These are phyloP conservation scores for Cephus pulcher DNA, from an alignment of 2,888 invertebrate species.

Conservation along the genomic window DNA sequence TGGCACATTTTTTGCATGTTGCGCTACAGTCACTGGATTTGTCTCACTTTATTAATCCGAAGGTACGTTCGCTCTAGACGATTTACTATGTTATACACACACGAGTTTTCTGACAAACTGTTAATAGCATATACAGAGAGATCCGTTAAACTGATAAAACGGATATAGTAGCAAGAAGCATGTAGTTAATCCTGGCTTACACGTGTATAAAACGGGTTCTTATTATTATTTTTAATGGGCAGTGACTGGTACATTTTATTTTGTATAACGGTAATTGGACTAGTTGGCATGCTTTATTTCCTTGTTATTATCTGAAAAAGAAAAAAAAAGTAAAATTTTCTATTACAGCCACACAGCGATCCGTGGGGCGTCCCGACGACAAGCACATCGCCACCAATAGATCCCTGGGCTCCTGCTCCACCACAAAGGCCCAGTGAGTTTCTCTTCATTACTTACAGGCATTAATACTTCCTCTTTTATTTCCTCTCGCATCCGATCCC, in stretches of 20 bases:
- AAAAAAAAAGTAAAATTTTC: background rate
- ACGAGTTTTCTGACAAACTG: background rate
- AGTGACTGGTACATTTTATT: background rate
- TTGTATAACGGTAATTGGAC: background rate
- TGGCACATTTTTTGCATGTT: conserved; percentile 30
- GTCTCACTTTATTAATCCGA: conserved; percentile 45
- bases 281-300: background rate
- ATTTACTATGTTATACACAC: background rate
- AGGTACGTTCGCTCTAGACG: conserved; percentile 41
- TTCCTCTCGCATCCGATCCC: conserved; percentile 19
- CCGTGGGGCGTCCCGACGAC: conserved; percentile 74
- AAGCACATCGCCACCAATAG: conserved; percentile 63
- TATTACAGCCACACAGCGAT: conserved; percentile 67
- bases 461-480: background rate
- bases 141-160: background rate
- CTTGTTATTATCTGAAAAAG: background rate
- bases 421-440: conserved; percentile 61
- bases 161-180: background rate
- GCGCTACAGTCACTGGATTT: conserved; percentile 57
- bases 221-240: background rate
- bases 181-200: background rate
- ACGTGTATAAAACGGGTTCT: background rate
- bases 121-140: background rate
- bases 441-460: conserved; percentile 3
- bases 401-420: conserved; percentile 73